Base-by-base conservation (phyloP, 2,113 vertebrate species). In the Sinocyclocheilus rhinocerous region DNA sequence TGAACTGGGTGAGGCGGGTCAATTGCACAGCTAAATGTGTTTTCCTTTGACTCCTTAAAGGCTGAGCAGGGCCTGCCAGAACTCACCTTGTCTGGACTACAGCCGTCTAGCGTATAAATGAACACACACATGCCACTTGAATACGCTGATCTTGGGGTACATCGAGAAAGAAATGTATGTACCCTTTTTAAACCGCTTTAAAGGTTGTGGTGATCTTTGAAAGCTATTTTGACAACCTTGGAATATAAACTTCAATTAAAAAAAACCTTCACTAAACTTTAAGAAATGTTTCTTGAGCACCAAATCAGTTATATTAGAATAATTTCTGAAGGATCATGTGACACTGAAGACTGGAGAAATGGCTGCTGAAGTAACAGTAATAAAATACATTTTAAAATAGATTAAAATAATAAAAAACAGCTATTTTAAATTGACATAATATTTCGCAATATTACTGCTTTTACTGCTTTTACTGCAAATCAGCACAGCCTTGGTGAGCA, bases 21-120 rank as follows among this genome's bases (percentile, higher is more conserved):
- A 94, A 93, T 91, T 93, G 91, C 92, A 89, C 91, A 90, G 89
- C 93, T 93, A 94, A 94, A 95, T 93, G 92, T 93, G 93, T 94
- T 94, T 94, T 93, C 92, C 92, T 92, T 92, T 88, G 81, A 85
- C 79, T 91, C 39, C 92, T 89, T 83, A 90, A 86, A 89, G 90
- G 87, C 86, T 79, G 76, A 85, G 80, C 10, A 13, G 77, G 90
- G 89, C 89, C 70, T 89, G 84, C 86, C 88, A 9, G 79, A 83
- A 73, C 86, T 89, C 88, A 90, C 91, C 91, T 29, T 3, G 83
- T 85, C 87, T 87, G 83, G 52, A 73, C 33, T 33, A 45, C 84
- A 87, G 87, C 87, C 73, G 87, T 85, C 81, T 57, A 52, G 88
- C 85, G 83, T 82, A 42, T 76, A 36, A 91, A 86, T 83, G 86